Conservation (phyloP, 2,888 invertebrate genomes). For the Sphaeridia pumilis region DNA sequence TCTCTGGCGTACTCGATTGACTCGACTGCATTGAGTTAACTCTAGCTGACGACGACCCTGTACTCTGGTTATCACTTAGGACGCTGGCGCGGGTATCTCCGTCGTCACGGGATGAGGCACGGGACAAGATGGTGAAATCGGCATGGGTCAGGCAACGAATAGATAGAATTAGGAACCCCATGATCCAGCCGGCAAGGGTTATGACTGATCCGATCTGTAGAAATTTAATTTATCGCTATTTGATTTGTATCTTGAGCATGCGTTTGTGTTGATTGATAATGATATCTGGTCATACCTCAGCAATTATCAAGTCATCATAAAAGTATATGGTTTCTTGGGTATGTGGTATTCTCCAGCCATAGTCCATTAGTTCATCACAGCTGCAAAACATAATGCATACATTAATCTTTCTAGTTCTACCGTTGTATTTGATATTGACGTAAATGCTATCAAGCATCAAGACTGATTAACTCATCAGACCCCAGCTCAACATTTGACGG, state of each 20-base stretch:
- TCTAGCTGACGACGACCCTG: not conserved
- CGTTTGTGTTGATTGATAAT: not conserved
- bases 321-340: constrained; percentile 27
- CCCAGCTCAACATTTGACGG: no score
- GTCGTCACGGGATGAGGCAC: not conserved
- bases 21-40: constrained; percentile 1
- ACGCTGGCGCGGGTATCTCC: not conserved
- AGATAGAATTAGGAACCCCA: constrained; percentile 30
- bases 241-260: not conserved
- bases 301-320: constrained; percentile 33
- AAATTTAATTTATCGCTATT: no score
- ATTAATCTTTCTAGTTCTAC: no score
- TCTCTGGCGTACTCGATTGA: constrained; percentile 17
- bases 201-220: constrained; percentile 33
- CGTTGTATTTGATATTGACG: no score
- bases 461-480: no score
- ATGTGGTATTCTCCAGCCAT: constrained; percentile 25
- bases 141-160: constrained; percentile 33
- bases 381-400: no score
- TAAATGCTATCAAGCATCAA: no score
- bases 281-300: constrained; percentile 21
- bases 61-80: constrained; percentile 10
- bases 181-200: constrained; percentile 29
- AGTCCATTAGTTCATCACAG: constrained; percentile 31
- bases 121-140: constrained; percentile 23